Evolutionary conservation across 2,113 vertebrate species (phyloP).

Genomic region (Oreamnos americanus): DNA sequence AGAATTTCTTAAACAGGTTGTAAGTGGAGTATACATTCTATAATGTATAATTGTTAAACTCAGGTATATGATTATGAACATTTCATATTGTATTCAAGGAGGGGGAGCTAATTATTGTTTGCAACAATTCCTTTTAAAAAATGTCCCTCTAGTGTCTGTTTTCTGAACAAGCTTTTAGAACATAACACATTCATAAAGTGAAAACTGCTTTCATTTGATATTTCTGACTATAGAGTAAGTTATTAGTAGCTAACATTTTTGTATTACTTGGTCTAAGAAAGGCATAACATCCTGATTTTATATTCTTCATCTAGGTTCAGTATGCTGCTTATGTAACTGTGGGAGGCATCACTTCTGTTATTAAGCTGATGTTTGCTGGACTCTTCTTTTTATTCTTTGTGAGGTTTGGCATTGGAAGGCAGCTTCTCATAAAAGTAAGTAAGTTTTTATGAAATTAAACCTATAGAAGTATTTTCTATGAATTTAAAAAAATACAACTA

Average conservation of each 20-base stretch:
- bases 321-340: conserved; percentile 88
- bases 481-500: background rate
- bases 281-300: background rate
- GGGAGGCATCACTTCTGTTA: conserved; percentile 86
- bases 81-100: background rate
- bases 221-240: background rate
- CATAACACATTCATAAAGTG: background rate
- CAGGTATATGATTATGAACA: background rate
- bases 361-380: conserved; percentile 91
- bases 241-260: background rate
- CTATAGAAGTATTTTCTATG: background rate
- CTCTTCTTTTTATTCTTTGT: conserved; percentile 92
- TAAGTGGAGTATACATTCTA: background rate
- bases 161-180: background rate
- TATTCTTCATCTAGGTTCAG: conserved; percentile 85
- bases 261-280: background rate
- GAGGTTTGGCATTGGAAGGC: conserved; percentile 91
- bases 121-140: background rate
- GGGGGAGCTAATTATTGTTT: background rate
- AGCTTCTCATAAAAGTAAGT: conserved; percentile 92
- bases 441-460: conserved; percentile 16
- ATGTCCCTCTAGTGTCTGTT: background rate
- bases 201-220: background rate
- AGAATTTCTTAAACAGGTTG: background rate
- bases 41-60: background rate